A percentile compares a stretch with the other conserved stretches of the same genome.
These are phyloP conservation scores for Bufo gargarizans DNA, from an alignment of 2,113 vertebrate species.

Conservation along the genomic window DNA sequence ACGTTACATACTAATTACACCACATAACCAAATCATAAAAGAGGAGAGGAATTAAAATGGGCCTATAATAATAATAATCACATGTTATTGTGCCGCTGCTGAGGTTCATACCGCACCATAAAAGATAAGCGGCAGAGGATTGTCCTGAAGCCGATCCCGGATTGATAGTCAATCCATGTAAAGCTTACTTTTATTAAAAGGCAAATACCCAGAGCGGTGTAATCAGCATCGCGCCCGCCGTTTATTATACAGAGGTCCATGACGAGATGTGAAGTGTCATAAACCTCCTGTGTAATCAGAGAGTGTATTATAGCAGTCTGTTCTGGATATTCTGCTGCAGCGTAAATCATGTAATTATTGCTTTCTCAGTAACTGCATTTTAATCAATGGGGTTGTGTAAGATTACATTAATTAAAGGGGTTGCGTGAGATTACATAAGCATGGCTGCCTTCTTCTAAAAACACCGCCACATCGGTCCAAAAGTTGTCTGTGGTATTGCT, in stretches of 20 bases:
- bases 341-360: background rate
- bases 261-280: background rate
- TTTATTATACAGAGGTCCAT: background rate
- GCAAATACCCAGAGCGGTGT: background rate
- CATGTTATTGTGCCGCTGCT: background rate
- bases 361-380: background rate
- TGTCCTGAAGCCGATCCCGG: background rate
- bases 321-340: background rate
- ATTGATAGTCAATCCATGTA: background rate
- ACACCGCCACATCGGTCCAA: too few species aligned
- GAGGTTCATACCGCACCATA: background rate
- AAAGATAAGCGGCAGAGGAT: background rate
- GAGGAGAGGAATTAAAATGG: background rate
- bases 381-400: too few species aligned
- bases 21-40: background rate
- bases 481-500: too few species aligned
- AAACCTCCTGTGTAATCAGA: background rate
- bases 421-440: too few species aligned
- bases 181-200: slow-evolving; percentile 12
- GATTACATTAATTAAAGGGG: too few species aligned
- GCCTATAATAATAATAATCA: background rate
- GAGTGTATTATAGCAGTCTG: background rate
- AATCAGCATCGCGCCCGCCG: background rate
- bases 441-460: too few species aligned
- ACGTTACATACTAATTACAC: too few species aligned